phyloP scores from a whole-genome alignment of 2,888 invertebrate genomes.

The Dendrolimus houi region DNA sequence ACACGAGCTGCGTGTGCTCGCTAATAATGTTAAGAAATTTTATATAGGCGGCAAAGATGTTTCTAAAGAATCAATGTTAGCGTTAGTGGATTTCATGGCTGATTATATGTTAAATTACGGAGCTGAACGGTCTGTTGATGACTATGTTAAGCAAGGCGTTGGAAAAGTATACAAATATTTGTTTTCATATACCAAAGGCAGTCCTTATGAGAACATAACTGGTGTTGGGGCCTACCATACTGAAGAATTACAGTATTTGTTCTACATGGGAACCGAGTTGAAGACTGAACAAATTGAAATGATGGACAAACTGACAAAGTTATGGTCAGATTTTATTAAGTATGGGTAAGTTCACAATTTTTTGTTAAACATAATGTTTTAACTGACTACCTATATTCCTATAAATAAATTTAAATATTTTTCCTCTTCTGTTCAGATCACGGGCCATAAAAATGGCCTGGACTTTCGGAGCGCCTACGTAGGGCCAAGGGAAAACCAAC shows the following conservation, averaged over 20 bases:
- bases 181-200: slow-evolving; percentile 31
- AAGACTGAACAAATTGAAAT: slow-evolving; percentile 24
- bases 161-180: slow-evolving; percentile 27
- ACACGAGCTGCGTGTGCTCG: slow-evolving; percentile 15
- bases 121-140: slow-evolving; percentile 28
- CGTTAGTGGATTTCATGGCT: slow-evolving; percentile 26
- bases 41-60: slow-evolving; percentile 26
- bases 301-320: slow-evolving; percentile 28
- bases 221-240: slow-evolving; percentile 32
- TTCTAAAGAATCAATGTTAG: slow-evolving; percentile 21
- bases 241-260: slow-evolving; percentile 32
- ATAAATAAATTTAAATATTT: too few relatives aligned
- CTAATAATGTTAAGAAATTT: slow-evolving; percentile 18
- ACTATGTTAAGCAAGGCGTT: slow-evolving; percentile 25
- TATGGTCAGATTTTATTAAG: slow-evolving; percentile 47
- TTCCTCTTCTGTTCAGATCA: too few relatives aligned
- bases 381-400: too few relatives aligned
- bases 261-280: slow-evolving; percentile 13
- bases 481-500: too few relatives aligned
- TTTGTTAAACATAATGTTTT: not conserved
- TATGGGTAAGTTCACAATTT: slow-evolving; percentile 28
- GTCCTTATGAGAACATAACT: slow-evolving; percentile 19
- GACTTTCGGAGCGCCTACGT: too few relatives aligned
- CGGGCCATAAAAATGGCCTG: too few relatives aligned
- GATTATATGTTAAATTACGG: slow-evolving; percentile 29